A percentile compares a stretch with the other conserved stretches of the same genome.
Conservation (phyloP, 2,888 invertebrate genomes). For the Tiliacea aurago region DNA sequence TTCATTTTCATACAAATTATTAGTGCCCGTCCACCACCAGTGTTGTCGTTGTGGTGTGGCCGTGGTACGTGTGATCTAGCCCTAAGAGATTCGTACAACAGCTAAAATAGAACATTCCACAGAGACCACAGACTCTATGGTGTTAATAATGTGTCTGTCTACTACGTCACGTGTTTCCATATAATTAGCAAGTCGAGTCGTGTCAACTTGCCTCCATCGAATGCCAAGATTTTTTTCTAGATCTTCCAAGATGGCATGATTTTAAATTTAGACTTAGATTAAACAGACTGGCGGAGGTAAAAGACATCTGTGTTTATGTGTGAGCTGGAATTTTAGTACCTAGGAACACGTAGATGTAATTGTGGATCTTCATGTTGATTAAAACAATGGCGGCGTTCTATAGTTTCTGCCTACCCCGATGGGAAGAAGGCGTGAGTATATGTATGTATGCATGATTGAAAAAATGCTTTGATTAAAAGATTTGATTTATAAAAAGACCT, state of each 20-base stretch:
- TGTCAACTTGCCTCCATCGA: conserved; percentile 59
- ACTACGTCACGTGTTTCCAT: conserved; percentile 68
- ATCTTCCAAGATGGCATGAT: conserved; percentile 59
- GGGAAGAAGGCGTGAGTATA: too few species aligned
- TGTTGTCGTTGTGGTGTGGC: not conserved
- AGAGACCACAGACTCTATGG: conserved; percentile 57
- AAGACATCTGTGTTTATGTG: conserved; percentile 13
- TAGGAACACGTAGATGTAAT: not conserved
- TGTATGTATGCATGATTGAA: too few species aligned
- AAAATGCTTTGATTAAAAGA: not conserved
- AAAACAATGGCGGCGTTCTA: too few species aligned
- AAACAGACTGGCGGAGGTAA: conserved; percentile 40
- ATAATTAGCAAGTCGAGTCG: conserved; percentile 73
- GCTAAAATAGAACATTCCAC: conserved; percentile 66
- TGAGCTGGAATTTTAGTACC: conserved; percentile 9
- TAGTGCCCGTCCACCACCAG: not conserved
- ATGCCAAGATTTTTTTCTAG: conserved; percentile 61
- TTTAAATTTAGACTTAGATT: conserved; percentile 61
- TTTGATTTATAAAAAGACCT: not conserved
- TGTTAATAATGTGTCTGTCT: conserved; percentile 74
- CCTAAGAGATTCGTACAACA: conserved; percentile 29
- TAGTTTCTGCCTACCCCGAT: too few species aligned
- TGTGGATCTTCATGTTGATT: not conserved
- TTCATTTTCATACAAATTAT: not conserved
- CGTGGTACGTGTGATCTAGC: not conserved